phyloP scores from a whole-genome alignment of 1,140 invertebrate genomes.

The Apolygus lucorum region DNA sequence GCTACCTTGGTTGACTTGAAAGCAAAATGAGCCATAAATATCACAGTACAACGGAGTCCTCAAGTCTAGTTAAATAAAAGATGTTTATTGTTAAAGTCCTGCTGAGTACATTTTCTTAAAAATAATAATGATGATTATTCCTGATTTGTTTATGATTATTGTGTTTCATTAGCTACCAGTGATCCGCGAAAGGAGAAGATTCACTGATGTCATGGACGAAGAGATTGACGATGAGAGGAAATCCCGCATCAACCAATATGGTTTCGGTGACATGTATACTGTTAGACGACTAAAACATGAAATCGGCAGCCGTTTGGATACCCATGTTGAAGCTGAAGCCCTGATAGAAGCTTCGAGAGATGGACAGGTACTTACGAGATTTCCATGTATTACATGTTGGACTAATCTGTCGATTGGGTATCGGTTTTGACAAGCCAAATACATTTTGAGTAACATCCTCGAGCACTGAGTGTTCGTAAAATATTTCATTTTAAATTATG shows the following conservation, averaged over 20 bases:
- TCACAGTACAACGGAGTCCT: too few species aligned
- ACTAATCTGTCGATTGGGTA: not conserved
- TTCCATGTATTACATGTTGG: not conserved
- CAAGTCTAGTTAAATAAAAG: too few species aligned
- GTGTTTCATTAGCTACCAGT: conserved; percentile 66
- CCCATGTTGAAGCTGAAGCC: conserved; percentile 74
- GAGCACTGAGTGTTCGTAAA: not conserved
- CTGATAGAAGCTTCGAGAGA: conserved; percentile 69
- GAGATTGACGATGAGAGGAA: conserved; percentile 86
- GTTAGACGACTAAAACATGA: conserved; percentile 69
- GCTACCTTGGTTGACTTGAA: too few species aligned
- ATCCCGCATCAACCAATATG: conserved; percentile 68
- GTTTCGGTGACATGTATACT: conserved; percentile 55
- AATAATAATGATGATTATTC: too few species aligned
- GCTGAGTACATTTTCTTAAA: too few species aligned
- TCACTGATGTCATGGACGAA: conserved; percentile 92
- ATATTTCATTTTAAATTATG: too few species aligned
- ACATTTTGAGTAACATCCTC: not conserved
- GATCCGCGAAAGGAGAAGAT: conserved; percentile 78
- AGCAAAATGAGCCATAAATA: too few species aligned
- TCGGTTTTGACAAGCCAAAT: not conserved
- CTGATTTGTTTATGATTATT: too few species aligned
- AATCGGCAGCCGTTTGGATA: conserved; percentile 64
- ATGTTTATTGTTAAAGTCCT: too few species aligned
- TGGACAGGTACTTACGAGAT: conserved; percentile 50